Base-by-base conservation (phyloP, 2,113 vertebrate genomes). In the Ovis aries region DNA sequence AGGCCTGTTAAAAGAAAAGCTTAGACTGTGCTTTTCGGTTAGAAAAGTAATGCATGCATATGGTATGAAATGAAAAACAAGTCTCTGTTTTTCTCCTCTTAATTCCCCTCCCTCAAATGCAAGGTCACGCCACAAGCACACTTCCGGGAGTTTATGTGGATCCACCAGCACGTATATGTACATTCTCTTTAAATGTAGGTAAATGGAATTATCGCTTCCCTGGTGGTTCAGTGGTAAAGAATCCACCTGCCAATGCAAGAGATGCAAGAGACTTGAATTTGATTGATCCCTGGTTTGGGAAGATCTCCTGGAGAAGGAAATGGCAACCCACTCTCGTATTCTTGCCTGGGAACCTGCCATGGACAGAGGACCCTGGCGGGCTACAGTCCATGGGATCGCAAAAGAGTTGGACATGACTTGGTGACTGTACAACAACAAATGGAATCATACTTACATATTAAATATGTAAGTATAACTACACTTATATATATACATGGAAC, bases 141-240 rank as follows among this genome's bases (percentile, higher is more conserved):
- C 62, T 55, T 57, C 27, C 48, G 7, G 77, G 81, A 45, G 62
- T 21, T 31, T 74, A 1, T 53, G 82, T 81, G n/a, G 59, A 1
- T 8, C 78, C 8, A 9, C 50, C 48, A 43, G 85, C 27, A 45
- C 16, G 7, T 5, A 3, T 1, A 8, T 0, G 5, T 6, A 16
- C 17, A 14, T 36, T 23, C 33, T 50, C 60, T 21, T 40, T 60
- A 60, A 80, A 57, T 1, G 7, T 9, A 59, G 57, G 40, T 53
- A 6, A 48, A 17, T 23, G 40, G 45, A 64, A 23, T 87, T 50
- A n/a, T 43, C 1, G 1, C 67, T 74, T 74, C n/a, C n/a, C 36
- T 40, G 19, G 19, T 71, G 19, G 64, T 36, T 36, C 9, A 40
- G n/a, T 21, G n/a, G 67, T 74, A 40, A 74, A 74, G n/a, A 74